phyloP scores from a whole-genome alignment of 2,113 vertebrate species.

The Macaca fascicularis region DNA sequence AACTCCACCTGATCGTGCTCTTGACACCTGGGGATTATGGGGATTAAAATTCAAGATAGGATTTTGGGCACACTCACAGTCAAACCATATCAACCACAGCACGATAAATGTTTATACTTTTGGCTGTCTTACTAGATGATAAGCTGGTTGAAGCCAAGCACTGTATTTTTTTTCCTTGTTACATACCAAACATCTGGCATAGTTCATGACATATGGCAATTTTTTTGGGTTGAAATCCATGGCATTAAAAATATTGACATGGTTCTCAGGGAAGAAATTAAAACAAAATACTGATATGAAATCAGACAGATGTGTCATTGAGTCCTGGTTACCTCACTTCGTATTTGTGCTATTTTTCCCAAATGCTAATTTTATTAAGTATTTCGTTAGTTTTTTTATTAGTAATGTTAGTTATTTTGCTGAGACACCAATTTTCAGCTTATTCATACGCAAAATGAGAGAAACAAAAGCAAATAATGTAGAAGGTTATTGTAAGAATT shows the following conservation, averaged over 20 bases:
- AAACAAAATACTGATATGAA: neutral
- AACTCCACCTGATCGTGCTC: too few relatives aligned
- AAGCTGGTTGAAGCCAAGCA: neutral
- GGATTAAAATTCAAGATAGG: too few relatives aligned
- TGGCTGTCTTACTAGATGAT: neutral
- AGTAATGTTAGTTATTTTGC: neutral
- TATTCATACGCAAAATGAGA: neutral
- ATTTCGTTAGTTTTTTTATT: neutral
- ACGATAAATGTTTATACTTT: neutral
- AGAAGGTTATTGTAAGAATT: neutral
- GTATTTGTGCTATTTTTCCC: neutral
- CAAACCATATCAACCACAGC: neutral
- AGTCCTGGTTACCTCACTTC: neutral
- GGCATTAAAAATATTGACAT: too few relatives aligned
- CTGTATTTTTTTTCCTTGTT: neutral
- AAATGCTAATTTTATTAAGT: neutral
- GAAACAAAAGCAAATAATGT: neutral
- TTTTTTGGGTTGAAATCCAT: neutral
- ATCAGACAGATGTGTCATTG: neutral
- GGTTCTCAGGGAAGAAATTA: too few relatives aligned
- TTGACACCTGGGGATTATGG: too few relatives aligned
- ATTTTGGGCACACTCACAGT: too few relatives aligned
- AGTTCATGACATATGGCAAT: neutral
- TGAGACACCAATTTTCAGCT: neutral
- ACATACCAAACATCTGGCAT: neutral